Conservation (phyloP, 2,797 vertebrate species). For the Sebastes dallii region DNA sequence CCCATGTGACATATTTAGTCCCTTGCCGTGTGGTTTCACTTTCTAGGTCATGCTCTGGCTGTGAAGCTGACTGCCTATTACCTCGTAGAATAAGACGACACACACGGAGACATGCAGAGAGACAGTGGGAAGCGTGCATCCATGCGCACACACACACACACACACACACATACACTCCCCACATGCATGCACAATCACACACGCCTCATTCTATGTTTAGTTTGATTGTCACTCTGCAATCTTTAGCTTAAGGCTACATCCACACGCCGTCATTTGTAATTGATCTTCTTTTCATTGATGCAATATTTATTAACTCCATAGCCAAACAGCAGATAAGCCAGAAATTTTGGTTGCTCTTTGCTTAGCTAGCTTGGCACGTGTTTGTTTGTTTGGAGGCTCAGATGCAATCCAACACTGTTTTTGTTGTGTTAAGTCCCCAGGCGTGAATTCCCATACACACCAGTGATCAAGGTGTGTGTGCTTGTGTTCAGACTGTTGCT, state of each 20-base stretch:
- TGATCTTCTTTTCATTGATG: slow-evolving; percentile 48
- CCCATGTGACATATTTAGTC: slow-evolving; percentile 81
- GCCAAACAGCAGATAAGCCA: slow-evolving; percentile 17
- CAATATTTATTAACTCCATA: slow-evolving; percentile 50
- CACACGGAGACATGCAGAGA: slow-evolving; percentile 23
- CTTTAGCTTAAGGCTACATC: slow-evolving; percentile 42
- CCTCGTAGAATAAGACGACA: slow-evolving; percentile 72
- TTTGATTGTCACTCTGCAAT: slow-evolving; percentile 45
- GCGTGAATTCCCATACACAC: slow-evolving; percentile 47
- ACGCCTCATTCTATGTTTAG: slow-evolving; percentile 28
- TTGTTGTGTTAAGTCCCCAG: slow-evolving; percentile 43
- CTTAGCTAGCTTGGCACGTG: slow-evolving; percentile 30
- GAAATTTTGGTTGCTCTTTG: slow-evolving; percentile 27
- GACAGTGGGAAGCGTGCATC: slow-evolving; percentile 11
- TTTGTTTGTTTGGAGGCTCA: slow-evolving; percentile 51
- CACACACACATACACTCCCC: neutral
- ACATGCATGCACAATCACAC: slow-evolving; percentile 15
- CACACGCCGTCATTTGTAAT: slow-evolving; percentile 22
- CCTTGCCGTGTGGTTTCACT: slow-evolving; percentile 79
- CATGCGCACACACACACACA: neutral
- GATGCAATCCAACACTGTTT: slow-evolving; percentile 32
- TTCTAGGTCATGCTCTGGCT: slow-evolving; percentile 85
- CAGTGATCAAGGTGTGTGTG: slow-evolving; percentile 61
- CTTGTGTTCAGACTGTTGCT: slow-evolving; percentile 39
- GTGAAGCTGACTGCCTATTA: slow-evolving; percentile 76